These are phyloP conservation scores for Colinus virginianus DNA, from an alignment of 2,113 vertebrate genomes.

Conservation along the genomic window DNA sequence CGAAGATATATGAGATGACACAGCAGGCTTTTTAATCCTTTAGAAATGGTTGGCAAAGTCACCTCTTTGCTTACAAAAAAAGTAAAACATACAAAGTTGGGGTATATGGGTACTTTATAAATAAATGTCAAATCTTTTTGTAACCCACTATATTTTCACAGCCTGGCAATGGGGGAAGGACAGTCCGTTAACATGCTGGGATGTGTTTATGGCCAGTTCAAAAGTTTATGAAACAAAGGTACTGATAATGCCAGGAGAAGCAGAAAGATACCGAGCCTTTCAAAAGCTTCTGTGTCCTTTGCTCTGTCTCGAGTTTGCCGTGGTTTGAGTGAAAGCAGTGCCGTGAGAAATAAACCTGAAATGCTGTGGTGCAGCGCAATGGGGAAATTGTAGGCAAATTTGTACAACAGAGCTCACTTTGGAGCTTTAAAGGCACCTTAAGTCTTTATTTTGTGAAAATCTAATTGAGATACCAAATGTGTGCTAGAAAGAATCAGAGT, in stretches of 20 bases:
- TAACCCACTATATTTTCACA: background rate
- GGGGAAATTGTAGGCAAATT: background rate
- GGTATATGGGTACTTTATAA: background rate
- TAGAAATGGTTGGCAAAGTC: conserved; percentile 61
- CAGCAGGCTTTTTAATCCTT: conserved; percentile 66
- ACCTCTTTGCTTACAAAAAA: conserved; percentile 58
- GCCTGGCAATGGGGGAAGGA: conserved; percentile 23
- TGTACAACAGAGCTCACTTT: background rate
- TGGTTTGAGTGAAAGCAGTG: background rate
- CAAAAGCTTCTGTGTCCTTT: conserved; percentile 20
- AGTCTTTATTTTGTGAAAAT: conserved; percentile 18
- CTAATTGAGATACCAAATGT: background rate
- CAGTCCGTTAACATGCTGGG: background rate
- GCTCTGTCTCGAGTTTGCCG: conserved; percentile 9
- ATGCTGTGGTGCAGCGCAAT: background rate
- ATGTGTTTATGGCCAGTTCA: conserved; percentile 47
- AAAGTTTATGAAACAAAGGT: conserved; percentile 53
- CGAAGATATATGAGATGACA: conserved; percentile 54
- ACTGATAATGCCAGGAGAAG: conserved; percentile 21
- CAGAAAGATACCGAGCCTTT: background rate
- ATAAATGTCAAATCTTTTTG: background rate
- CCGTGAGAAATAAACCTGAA: conserved; percentile 18
- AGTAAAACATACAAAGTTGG: conserved; percentile 10
- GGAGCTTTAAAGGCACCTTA: background rate
- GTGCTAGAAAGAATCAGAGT: background rate